Percentiles rank a stretch among this genome's conserved stretches.
Evolutionary conservation across 1,140 invertebrate species (phyloP).

Genomic region (Drosophila lacteicornis): DNA sequence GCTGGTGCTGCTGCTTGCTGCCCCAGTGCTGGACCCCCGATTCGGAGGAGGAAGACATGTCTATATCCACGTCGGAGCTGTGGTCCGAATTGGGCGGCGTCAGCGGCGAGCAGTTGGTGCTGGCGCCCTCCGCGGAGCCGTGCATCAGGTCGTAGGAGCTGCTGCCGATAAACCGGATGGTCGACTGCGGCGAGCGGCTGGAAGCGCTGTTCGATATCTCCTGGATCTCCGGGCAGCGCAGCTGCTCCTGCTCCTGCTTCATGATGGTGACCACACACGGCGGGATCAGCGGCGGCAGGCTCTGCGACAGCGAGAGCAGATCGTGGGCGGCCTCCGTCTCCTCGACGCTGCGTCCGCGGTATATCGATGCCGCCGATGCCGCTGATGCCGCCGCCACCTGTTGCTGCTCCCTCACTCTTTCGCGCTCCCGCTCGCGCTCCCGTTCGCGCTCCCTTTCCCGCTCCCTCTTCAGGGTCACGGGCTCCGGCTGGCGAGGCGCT

Average conservation of each 20-base stretch:
- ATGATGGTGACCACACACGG: conserved; percentile 88
- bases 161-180: conserved; percentile 78
- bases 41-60: conserved; percentile 83
- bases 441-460: conserved; percentile 64
- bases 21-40: conserved; percentile 84
- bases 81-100: conserved; percentile 90
- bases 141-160: conserved; percentile 72
- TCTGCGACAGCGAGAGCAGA: conserved; percentile 92
- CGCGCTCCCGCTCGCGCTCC: conserved; percentile 25
- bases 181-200: conserved; percentile 65
- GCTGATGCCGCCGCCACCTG: conserved; percentile 58
- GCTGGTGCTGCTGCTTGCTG: conserved; percentile 35
- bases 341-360: conserved; percentile 89
- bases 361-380: conserved; percentile 87
- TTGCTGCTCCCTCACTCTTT: conserved; percentile 64
- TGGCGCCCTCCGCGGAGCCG: conserved; percentile 55
- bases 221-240: conserved; percentile 72
- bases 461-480: conserved; percentile 76
- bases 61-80: conserved; percentile 89
- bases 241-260: conserved; percentile 76
- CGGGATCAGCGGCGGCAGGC: conserved; percentile 90
- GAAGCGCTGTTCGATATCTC: conserved; percentile 79
- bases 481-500: conserved; percentile 48
- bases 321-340: conserved; percentile 95
- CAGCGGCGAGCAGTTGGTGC: conserved; percentile 85